Base-by-base conservation (phyloP, 1,140 invertebrate species). In the Dreissena rostriformis region DNA sequence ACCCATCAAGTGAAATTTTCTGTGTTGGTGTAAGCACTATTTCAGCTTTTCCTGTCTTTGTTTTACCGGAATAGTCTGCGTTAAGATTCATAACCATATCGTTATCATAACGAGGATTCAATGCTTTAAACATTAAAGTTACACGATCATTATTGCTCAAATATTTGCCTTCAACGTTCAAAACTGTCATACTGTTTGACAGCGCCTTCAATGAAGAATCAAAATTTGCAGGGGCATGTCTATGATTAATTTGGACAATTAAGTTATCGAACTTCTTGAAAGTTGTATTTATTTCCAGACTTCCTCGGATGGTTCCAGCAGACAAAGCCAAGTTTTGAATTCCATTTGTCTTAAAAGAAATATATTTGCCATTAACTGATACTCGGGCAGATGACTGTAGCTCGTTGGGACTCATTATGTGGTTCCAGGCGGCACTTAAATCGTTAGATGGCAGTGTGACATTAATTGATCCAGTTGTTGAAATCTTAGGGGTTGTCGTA, bases 381-480 rank as follows among this genome's bases (percentile, higher is more conserved):
- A 68, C 68, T 24, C 53, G 51, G 4, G 81, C 24, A 11, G 53
- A 28, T 55, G 84, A 63, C 19, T 17, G 57, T 6, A 86, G 71
- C 29, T 76, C 72, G n/a, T 52, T 61, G 6, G 26, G 63, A 22
- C 78, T 76, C 65, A 65, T 73, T 6, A 15, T 79, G 53, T 87
- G 85, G 57, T 74, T 71, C 87, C 87, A 89, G 4, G 51, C 57
- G 15, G 68, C 71, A 28, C 24, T 55, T 63, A 77, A 72, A 39
- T 22, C 74, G 17, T 79, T 67, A 15, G 51, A 78, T 28, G 83
- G 77, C 1, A 78, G 19, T 17, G 17, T 15, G 2, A 86, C n/a
- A 5, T 22, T 77, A 15, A 89, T 29, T 2, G 70, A 68, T 28
- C 88, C 88, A 29, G 80, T 74, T 52, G 67, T 88, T 14, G 75